phyloP scores from a whole-genome alignment of 2,797 vertebrate species.

The Heteromormyrus szaboi region DNA sequence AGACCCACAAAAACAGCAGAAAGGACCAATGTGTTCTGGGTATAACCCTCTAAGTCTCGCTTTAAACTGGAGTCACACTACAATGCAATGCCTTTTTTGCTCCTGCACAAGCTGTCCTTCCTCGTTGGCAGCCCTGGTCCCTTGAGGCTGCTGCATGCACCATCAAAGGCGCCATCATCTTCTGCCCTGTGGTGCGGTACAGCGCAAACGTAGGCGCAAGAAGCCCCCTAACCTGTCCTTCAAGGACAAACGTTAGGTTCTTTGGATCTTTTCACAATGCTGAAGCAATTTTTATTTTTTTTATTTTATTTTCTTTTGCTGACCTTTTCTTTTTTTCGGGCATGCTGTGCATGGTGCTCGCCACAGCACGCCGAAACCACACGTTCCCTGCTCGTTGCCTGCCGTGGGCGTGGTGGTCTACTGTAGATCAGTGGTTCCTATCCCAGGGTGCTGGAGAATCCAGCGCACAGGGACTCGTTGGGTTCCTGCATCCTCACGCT shows the following conservation, averaged over 20 bases:
- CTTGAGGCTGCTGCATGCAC: background rate
- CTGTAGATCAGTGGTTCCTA: conserved; percentile 8
- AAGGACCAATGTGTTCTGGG: conserved; percentile 16
- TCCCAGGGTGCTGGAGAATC: background rate
- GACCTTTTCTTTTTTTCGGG: background rate
- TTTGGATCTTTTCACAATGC: background rate
- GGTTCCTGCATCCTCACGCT: background rate
- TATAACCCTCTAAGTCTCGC: conserved; percentile 33
- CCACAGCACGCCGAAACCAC: background rate
- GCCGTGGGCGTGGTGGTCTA: background rate
- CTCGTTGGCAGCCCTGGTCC: background rate
- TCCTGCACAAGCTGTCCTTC: background rate
- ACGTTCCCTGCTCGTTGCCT: background rate
- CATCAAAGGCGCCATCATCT: background rate
- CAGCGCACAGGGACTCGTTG: background rate
- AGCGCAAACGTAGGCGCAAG: background rate
- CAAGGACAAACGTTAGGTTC: background rate
- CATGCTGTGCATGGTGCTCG: background rate
- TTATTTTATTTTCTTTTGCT: background rate
- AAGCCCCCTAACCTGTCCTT: background rate
- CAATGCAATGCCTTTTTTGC: background rate
- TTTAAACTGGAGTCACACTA: conserved; percentile 28
- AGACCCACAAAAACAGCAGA: conserved; percentile 22
- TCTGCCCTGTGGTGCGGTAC: background rate
- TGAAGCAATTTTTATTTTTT: background rate